phyloP scores from a whole-genome alignment of 2,888 invertebrate genomes.

The Coecobrya sp. region DNA sequence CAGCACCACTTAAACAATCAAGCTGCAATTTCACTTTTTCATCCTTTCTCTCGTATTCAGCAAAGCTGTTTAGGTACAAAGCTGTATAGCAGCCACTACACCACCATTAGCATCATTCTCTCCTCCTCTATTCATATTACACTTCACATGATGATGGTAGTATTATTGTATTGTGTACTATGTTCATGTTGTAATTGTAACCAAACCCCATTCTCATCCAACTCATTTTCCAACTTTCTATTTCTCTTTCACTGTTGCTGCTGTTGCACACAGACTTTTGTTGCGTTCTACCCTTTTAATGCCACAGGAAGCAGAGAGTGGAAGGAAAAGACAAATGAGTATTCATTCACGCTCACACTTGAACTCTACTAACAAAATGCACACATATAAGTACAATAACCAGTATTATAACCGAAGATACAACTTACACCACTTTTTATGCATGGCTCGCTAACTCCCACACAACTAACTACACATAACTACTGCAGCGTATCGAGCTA shows the following conservation, averaged over 20 bases:
- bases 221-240: background rate
- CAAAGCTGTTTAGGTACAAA: background rate
- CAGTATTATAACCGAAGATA: background rate
- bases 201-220: slow-evolving; percentile 9
- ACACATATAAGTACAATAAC: background rate
- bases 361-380: slow-evolving; percentile 46
- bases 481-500: slow-evolving; percentile 23
- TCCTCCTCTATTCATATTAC: slow-evolving; percentile 25
- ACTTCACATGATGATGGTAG: slow-evolving; percentile 15
- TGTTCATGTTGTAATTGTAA: slow-evolving; percentile 50
- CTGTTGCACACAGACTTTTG: background rate
- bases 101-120: background rate
- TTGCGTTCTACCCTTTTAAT: background rate
- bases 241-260: background rate
- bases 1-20: slow-evolving; percentile 62
- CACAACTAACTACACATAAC: no score
- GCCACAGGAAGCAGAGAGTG: slow-evolving; percentile 15
- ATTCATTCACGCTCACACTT: slow-evolving; percentile 74
- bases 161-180: background rate
- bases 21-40: slow-evolving; percentile 72
- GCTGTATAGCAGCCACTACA: background rate
- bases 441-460: slow-evolving; percentile 42
- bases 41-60: background rate
- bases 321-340: slow-evolving; percentile 74
- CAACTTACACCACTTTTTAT: slow-evolving; percentile 24